These are phyloP conservation scores for Steromphala cineraria DNA, from an alignment of 2,888 invertebrate species.

Conservation along the genomic window DNA sequence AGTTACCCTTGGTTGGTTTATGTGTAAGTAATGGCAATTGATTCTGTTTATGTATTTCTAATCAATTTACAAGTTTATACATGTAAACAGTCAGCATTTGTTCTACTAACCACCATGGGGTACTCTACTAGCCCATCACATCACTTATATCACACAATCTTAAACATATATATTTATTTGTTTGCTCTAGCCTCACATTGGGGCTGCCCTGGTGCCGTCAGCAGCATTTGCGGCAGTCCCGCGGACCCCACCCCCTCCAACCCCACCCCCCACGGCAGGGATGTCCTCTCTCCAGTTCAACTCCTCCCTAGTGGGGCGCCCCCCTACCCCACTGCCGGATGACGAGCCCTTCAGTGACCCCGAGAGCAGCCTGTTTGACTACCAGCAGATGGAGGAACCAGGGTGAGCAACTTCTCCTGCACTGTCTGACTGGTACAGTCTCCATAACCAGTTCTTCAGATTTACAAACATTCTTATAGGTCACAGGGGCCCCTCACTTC, in stretches of 20 bases:
- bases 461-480: too few species aligned
- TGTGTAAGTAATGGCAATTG: too few species aligned
- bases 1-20: too few species aligned
- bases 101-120: too few species aligned
- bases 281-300: constrained; percentile 53
- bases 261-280: constrained; percentile 43
- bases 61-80: too few species aligned
- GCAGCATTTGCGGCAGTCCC: constrained; percentile 66
- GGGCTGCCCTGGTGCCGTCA: constrained; percentile 61
- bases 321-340: constrained; percentile 34
- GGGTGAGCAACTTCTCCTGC: constrained; percentile 45
- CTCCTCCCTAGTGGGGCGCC: constrained; percentile 27
- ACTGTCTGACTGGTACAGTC: not conserved
- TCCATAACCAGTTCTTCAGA: not conserved
- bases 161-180: not conserved
- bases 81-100: too few species aligned
- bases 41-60: too few species aligned
- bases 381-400: constrained; percentile 67
- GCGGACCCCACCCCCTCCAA: constrained; percentile 53
- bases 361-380: constrained; percentile 71
- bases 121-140: too few species aligned
- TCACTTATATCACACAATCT: too few species aligned
- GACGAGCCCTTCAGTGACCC: constrained; percentile 68
- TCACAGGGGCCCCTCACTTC: too few species aligned
- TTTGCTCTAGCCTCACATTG: constrained; percentile 45